Conservation (phyloP, 2,888 invertebrate species). For the Flexamia atlantica region DNA sequence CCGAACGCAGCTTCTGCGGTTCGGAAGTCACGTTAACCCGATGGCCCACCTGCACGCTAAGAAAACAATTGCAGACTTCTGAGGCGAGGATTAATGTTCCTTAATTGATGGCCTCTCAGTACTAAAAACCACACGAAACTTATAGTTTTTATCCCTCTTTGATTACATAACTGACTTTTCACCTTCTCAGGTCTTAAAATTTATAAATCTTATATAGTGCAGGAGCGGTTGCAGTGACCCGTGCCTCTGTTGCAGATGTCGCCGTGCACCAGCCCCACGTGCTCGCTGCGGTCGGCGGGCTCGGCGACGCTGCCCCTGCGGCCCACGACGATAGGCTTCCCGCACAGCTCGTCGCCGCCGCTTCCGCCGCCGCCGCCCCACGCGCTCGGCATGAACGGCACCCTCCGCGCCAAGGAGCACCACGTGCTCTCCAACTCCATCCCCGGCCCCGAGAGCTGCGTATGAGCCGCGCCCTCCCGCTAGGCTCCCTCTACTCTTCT, state of each 20-base stretch:
- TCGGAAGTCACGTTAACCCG: too few relatives aligned
- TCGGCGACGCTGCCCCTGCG: constrained; percentile 68
- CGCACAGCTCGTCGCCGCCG: constrained; percentile 72
- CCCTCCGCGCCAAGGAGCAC: constrained; percentile 81
- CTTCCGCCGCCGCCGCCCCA: constrained; percentile 71
- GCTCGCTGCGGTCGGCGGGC: constrained; percentile 73
- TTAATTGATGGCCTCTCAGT: too few relatives aligned
- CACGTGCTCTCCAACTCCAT: constrained; percentile 90
- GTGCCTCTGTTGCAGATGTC: constrained; percentile 65
- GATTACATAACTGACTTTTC: too few relatives aligned
- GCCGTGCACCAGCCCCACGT: constrained; percentile 69
- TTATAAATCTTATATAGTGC: too few relatives aligned
- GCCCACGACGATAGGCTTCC: constrained; percentile 50
- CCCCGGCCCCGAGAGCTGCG: constrained; percentile 94
- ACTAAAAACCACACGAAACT: too few relatives aligned
- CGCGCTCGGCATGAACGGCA: constrained; percentile 62
- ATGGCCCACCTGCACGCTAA: too few relatives aligned
- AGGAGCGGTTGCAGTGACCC: too few relatives aligned
- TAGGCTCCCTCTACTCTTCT: constrained; percentile 8
- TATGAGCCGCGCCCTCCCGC: constrained; percentile 74
- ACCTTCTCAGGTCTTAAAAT: too few relatives aligned
- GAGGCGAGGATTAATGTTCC: too few relatives aligned
- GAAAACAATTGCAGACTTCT: too few relatives aligned
- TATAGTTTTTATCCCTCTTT: too few relatives aligned
- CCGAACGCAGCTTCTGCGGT: too few relatives aligned